Conservation (phyloP, 2,888 invertebrate genomes). For the Dicycla oo region DNA sequence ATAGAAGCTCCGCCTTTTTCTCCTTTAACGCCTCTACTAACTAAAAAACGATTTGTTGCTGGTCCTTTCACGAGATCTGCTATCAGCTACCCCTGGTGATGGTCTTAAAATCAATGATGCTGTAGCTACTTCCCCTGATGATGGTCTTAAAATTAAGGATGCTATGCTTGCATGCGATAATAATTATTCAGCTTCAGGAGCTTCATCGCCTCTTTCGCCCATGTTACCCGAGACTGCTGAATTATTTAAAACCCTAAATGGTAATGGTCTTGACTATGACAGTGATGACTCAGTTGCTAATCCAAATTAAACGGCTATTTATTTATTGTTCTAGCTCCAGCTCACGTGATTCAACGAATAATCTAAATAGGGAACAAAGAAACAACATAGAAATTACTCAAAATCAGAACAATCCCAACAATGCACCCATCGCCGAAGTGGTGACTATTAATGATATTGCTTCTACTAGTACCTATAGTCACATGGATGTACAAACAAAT, state of each 20-base stretch:
- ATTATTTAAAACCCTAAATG: constrained; percentile 2
- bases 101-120: too few relatives aligned
- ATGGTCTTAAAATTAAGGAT: too few relatives aligned
- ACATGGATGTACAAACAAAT: constrained; percentile 8
- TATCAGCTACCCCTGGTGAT: too few relatives aligned
- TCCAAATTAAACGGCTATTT: background rate
- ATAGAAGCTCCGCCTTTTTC: too few relatives aligned
- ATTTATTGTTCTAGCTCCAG: constrained; percentile 4
- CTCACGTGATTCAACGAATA: constrained; percentile 2
- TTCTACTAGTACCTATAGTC: background rate
- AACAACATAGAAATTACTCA: background rate
- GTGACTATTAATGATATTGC: constrained; percentile 4
- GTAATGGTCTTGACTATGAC: background rate
- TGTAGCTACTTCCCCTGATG: too few relatives aligned
- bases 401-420: background rate
- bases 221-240: background rate
- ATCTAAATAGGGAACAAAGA: background rate
- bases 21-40: too few relatives aligned
- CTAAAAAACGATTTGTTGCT: too few relatives aligned
- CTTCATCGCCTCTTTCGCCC: constrained; percentile 8
- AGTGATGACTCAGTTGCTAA: background rate
- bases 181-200: constrained; percentile 2
- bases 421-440: constrained; percentile 1
- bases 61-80: too few relatives aligned
- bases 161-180: background rate